A percentile compares a stretch with the other conserved stretches of the same genome.
phyloP scores from a whole-genome alignment of 2,888 invertebrate species.

The Himalopsyche japonica region DNA sequence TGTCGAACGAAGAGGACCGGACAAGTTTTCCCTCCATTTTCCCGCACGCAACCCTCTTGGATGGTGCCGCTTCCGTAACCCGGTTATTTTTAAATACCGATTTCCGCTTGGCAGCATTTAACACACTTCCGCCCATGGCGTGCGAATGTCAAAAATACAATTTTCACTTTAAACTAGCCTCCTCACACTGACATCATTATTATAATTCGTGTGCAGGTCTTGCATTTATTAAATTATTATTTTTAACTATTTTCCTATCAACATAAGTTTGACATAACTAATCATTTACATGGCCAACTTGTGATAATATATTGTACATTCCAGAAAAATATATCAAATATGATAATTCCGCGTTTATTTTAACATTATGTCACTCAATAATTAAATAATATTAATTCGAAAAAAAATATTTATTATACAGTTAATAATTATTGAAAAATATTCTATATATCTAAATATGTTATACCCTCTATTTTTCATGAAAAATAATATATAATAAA shows the following conservation, averaged over 20 bases:
- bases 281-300: not conserved
- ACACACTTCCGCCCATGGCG: not conserved
- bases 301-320: not conserved
- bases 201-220: not conserved
- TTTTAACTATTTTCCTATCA: not conserved
- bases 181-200: not conserved
- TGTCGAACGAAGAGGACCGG: not conserved
- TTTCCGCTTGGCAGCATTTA: not conserved
- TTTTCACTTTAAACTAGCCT: not conserved
- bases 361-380: too few species aligned
- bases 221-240: not conserved
- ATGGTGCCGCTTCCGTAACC: not conserved
- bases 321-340: not conserved
- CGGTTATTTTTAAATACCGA: slow-evolving; percentile 5
- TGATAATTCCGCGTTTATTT: too few species aligned
- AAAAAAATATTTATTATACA: too few species aligned
- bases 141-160: not conserved
- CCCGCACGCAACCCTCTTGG: not conserved
- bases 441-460: too few species aligned
- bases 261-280: not conserved
- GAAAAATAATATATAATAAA: too few species aligned
- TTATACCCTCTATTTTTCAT: too few species aligned
- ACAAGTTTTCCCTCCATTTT: not conserved
- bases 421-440: too few species aligned
- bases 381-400: too few species aligned